These are phyloP conservation scores for Pseudotriccus pelzelni DNA, from an alignment of 2,797 vertebrate species.

Conservation along the genomic window DNA sequence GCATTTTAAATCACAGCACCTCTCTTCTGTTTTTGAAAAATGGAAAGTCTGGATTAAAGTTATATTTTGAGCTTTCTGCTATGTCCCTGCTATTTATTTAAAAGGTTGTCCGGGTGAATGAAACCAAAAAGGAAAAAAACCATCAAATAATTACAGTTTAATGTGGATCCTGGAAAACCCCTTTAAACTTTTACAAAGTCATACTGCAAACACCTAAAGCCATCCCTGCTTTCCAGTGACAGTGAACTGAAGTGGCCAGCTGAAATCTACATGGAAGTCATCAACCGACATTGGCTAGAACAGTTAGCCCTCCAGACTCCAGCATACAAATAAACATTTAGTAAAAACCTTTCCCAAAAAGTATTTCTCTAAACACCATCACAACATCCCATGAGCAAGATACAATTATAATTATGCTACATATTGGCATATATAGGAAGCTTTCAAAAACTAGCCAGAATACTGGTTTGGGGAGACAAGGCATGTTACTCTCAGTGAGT, in stretches of 20 bases:
- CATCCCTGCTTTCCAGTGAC: not conserved
- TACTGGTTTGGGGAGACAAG: not conserved
- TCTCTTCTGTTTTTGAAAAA: not conserved
- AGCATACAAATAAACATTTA: not conserved
- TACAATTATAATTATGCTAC: not conserved
- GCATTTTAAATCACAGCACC: not conserved
- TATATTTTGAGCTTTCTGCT: not conserved
- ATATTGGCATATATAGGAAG: not conserved
- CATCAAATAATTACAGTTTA: not conserved
- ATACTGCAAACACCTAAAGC: not conserved
- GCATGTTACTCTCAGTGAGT: not conserved
- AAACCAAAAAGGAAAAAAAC: not conserved
- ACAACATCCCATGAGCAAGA: not conserved
- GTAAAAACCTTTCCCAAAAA: not conserved
- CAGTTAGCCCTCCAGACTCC: not conserved
- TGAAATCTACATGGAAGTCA: not conserved
- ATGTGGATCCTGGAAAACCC: not conserved
- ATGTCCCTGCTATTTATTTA: not conserved
- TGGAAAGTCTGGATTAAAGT: not conserved
- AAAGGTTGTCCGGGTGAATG: not conserved
- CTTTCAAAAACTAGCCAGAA: not conserved
- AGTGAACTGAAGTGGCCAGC: not conserved
- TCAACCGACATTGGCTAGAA: accelerated
- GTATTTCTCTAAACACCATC: not conserved
- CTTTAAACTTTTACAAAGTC: not conserved